Conservation (phyloP, 2,888 invertebrate species). For the Cyclophora punctaria region DNA sequence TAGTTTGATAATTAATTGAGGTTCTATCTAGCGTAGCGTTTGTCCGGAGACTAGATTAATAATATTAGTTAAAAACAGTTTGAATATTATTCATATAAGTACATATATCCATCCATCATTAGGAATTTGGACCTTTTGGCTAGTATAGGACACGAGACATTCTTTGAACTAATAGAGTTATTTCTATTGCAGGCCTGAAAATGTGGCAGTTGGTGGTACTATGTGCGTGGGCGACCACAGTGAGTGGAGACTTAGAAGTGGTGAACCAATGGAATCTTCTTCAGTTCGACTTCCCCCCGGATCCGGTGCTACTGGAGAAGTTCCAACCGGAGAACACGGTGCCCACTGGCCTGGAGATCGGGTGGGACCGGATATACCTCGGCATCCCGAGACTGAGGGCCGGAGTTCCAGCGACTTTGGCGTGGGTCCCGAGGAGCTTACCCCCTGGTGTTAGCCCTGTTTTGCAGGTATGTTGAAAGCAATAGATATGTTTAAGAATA, state of each 20-base stretch:
- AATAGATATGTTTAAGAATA: no score
- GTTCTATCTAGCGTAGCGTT: no score
- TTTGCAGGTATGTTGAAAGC: conserved; percentile 65
- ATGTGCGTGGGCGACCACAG: conserved; percentile 43
- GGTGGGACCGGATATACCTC: conserved; percentile 82
- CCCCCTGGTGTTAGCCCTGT: conserved; percentile 81
- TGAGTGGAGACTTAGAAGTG: conserved; percentile 73
- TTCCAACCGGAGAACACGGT: conserved; percentile 84
- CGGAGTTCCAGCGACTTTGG: conserved; percentile 85
- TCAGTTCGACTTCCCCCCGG: conserved; percentile 79
- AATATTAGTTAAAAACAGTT: no score
- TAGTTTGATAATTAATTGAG: no score
- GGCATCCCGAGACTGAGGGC: conserved; percentile 83
- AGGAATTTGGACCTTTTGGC: no score
- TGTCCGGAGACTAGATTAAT: no score
- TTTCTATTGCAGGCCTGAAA: conserved; percentile 14
- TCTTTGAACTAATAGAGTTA: no score
- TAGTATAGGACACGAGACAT: no score
- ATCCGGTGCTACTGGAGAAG: conserved; percentile 72
- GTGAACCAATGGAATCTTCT: conserved; percentile 82
- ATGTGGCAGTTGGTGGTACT: conserved; percentile 39
- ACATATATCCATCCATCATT: no score
- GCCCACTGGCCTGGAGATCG: conserved; percentile 84
- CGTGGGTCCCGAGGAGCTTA: conserved; percentile 78
- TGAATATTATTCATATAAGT: no score